These are phyloP conservation scores for Enhydra lutris DNA, from an alignment of 2,113 vertebrate genomes.

Conservation along the genomic window DNA sequence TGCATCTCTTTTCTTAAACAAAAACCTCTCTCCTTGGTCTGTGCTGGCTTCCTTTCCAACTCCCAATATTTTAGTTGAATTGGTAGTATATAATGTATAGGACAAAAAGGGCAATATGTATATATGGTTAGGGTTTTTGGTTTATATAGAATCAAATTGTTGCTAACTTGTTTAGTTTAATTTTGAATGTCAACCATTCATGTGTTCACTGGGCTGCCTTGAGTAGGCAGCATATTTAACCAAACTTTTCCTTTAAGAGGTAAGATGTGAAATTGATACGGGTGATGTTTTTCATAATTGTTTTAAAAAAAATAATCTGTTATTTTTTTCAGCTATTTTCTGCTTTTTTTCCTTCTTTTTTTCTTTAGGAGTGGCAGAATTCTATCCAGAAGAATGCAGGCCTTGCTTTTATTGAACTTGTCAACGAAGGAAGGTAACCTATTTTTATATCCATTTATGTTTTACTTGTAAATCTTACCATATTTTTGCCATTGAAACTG, in stretches of 20 bases:
- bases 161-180: background rate
- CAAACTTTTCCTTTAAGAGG: background rate
- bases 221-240: background rate
- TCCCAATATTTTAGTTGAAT: background rate
- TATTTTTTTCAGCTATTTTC: conserved; percentile 58
- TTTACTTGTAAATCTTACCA: background rate
- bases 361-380: conserved; percentile 91
- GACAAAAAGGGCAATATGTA: background rate
- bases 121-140: background rate
- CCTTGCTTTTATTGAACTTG: conserved; percentile 93
- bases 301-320: conserved; percentile 5
- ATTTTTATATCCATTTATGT: conserved; percentile 46
- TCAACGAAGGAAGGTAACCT: conserved; percentile 92
- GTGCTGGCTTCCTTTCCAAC: background rate
- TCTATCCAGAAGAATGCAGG: conserved; percentile 95
- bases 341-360: conserved; percentile 56
- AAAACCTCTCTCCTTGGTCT: background rate
- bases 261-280: background rate
- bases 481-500: background rate
- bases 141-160: background rate
- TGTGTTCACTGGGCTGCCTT: background rate
- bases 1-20: background rate
- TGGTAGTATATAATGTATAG: background rate
- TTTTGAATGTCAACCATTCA: background rate
- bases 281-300: background rate